phyloP scores from a whole-genome alignment of 2,113 vertebrate species.

The Tetrax tetrax region DNA sequence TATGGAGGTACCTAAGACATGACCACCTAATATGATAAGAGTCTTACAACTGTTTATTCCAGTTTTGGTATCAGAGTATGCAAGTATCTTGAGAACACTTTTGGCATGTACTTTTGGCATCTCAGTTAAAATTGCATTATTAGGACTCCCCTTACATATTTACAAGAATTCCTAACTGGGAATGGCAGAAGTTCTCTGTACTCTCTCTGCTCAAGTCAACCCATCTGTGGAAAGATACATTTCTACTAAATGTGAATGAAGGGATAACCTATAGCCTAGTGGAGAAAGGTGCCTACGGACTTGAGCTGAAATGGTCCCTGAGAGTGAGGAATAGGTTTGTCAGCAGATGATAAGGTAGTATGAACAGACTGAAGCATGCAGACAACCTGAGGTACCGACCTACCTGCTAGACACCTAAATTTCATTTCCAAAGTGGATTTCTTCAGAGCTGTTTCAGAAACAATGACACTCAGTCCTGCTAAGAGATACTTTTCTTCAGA shows the following conservation, averaged over 20 bases:
- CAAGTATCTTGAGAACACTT: neutral
- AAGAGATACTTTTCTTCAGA: neutral
- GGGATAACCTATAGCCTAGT: neutral
- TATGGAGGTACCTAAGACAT: neutral
- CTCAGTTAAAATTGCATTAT: neutral
- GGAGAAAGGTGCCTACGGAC: neutral
- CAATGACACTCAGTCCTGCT: neutral
- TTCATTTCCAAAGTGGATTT: neutral
- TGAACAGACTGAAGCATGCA: neutral
- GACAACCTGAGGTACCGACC: neutral
- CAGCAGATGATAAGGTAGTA: neutral
- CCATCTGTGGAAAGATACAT: neutral
- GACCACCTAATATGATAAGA: rapidly evolving
- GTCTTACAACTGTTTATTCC: neutral
- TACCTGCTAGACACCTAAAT: neutral
- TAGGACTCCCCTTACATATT: neutral
- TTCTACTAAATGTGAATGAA: neutral
- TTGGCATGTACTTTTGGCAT: neutral
- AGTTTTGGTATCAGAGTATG: neutral
- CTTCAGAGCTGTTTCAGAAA: neutral
- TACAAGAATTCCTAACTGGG: neutral
- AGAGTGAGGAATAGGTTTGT: neutral
- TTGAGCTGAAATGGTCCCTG: neutral
- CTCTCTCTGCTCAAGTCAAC: neutral
- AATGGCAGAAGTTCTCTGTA: neutral